Percentiles rank a stretch among this genome's conserved stretches.
Evolutionary conservation across 1,140 invertebrate genomes (phyloP).

Genomic region (Armadillidium nasatum): DNA sequence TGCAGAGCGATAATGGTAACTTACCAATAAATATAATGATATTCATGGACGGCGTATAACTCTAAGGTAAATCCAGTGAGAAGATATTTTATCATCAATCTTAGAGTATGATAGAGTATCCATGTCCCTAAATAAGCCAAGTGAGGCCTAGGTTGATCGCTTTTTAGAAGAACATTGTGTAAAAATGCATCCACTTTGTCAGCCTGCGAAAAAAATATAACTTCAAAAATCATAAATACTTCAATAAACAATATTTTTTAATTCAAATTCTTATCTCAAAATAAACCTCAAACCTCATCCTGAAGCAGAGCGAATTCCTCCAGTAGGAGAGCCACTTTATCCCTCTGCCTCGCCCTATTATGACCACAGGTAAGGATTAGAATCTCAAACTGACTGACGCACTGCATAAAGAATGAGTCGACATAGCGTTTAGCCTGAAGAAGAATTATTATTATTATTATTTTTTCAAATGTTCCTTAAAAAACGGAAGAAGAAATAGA

Average conservation of each 20-base stretch:
- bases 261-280: too few relatives aligned
- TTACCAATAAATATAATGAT: conserved; percentile 89
- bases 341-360: conserved; percentile 87
- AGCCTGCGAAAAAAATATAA: conserved; percentile 58
- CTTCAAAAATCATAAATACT: not conserved
- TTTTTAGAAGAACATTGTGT: conserved; percentile 65
- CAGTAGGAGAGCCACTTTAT: conserved; percentile 82
- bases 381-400: conserved; percentile 77
- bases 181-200: conserved; percentile 83
- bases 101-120: conserved; percentile 90
- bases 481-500: too few relatives aligned
- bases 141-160: conserved; percentile 64
- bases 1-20: conserved; percentile 29
- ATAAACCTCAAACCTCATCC: conserved; percentile 66
- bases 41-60: conserved; percentile 93
- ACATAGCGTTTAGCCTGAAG: conserved; percentile 73
- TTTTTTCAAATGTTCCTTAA: too few relatives aligned
- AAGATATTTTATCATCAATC: conserved; percentile 92
- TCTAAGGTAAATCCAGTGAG: conserved; percentile 92
- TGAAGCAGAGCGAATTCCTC: conserved; percentile 87
- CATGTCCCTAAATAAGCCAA: conserved; percentile 89
- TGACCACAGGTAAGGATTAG: conserved; percentile 89
- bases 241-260: too few relatives aligned
- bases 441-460: conserved; percentile 4
- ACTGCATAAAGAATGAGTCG: conserved; percentile 81